Percentiles rank a stretch among this genome's conserved stretches.
Evolutionary conservation across 92 coral and sea anemone genomes (phyloP).

Genomic region (Anthopleura xanthogrammica): DNA sequence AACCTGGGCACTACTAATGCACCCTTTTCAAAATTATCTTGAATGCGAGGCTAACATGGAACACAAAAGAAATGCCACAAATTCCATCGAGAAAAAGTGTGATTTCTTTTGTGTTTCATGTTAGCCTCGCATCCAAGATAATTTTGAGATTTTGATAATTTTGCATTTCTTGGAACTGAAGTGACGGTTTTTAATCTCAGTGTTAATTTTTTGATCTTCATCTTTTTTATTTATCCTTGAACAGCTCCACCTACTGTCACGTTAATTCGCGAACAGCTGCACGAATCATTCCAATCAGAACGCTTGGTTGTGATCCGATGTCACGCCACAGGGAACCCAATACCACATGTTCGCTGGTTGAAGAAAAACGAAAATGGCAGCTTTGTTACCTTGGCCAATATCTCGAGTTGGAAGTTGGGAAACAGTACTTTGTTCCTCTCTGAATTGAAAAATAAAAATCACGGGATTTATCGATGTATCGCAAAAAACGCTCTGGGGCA

Average conservation of each 20-base stretch:
- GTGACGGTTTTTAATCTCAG: too few relatives aligned
- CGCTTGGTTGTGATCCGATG: constrained; percentile 33
- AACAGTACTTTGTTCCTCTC: not conserved
- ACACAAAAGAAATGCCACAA: too few relatives aligned
- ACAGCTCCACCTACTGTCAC: constrained; percentile 41
- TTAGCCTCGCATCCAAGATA: too few relatives aligned
- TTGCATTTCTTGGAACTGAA: too few relatives aligned
- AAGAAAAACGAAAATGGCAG: constrained; percentile 29
- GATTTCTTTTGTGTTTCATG: too few relatives aligned
- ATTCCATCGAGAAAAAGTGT: too few relatives aligned
- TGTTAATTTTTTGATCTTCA: not conserved
- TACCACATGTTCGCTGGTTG: constrained; percentile 64
- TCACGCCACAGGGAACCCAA: constrained; percentile 73
- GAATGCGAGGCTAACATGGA: too few relatives aligned
- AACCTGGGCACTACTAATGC: too few relatives aligned
- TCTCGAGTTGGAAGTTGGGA: not conserved
- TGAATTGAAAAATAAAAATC: constrained; percentile 27
- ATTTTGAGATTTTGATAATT: too few relatives aligned
- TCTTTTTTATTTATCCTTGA: not conserved
- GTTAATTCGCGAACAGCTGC: not conserved
- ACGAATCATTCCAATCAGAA: constrained; percentile 1
- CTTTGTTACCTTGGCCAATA: constrained; percentile 23
- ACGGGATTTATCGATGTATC: constrained; percentile 62
- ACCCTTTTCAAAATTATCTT: too few relatives aligned
- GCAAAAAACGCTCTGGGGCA: constrained; percentile 60